Conservation (phyloP, 2,113 vertebrate genomes). For the Origma solitaria region DNA sequence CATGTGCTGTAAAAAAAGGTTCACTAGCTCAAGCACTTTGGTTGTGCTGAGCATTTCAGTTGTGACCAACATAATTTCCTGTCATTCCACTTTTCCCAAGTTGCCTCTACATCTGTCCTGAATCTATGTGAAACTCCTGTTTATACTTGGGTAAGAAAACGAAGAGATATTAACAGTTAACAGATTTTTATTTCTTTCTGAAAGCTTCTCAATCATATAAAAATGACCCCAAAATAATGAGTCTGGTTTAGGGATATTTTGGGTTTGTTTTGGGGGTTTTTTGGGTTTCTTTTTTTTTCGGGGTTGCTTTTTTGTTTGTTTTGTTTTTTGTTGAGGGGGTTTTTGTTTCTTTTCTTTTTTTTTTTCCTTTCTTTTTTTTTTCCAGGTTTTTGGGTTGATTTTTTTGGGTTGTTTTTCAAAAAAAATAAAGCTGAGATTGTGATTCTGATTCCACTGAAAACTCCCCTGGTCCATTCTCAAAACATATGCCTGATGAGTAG, state of each 20-base stretch:
- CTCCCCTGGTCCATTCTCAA: neutral
- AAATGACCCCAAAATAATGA: neutral
- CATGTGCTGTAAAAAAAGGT: conserved; percentile 1
- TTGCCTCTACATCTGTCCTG: conserved; percentile 5
- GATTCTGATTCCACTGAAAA: conserved; percentile 21
- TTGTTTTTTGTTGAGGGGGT: neutral
- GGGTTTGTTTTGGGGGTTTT: neutral
- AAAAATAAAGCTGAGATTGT: neutral
- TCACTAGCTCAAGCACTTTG: conserved; percentile 13
- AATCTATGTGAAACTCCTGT: neutral
- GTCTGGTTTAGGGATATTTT: neutral
- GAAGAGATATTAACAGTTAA: neutral
- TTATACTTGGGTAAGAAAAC: neutral
- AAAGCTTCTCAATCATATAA: neutral
- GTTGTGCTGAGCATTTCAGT: conserved; percentile 21
- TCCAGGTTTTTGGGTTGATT: no score
- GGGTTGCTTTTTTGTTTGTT: neutral
- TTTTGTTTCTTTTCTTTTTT: neutral
- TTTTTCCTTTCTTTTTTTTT: no score
- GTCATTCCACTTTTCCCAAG: conserved; percentile 7
- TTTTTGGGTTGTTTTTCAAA: neutral
- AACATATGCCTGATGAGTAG: neutral
- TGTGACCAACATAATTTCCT: conserved; percentile 18
- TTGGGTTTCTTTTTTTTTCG: neutral
- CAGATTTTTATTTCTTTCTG: neutral